Evolutionary conservation across 2,888 invertebrate genomes (phyloP).

Genomic region (Cloeon dipterum): DNA sequence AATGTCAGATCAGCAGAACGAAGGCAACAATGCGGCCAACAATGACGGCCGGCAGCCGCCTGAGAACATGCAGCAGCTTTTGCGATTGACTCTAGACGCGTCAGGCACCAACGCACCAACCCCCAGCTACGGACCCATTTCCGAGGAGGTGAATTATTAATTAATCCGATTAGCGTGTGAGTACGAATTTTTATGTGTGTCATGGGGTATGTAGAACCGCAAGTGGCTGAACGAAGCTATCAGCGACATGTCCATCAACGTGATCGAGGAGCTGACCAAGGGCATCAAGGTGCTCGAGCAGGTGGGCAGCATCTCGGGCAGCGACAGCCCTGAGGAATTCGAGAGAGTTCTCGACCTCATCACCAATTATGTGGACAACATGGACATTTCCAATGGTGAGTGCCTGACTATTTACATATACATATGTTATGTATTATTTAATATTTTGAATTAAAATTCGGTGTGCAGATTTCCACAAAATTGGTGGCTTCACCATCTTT

Average conservation of each 20-base stretch:
- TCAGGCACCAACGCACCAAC: neutral
- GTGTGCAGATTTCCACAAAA: conserved; percentile 56
- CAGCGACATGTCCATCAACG: conserved; percentile 41
- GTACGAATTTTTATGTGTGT: neutral
- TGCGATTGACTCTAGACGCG: too few relatives aligned
- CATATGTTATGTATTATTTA: conserved; percentile 3
- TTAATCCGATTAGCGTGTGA: neutral
- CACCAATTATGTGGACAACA: conserved; percentile 41
- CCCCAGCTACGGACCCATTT: too few relatives aligned
- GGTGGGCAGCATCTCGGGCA: conserved; percentile 21
- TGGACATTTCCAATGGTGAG: conserved; percentile 58
- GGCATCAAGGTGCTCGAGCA: conserved; percentile 32
- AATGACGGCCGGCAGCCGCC: too few relatives aligned
- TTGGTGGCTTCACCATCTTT: conserved; percentile 58
- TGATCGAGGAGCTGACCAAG: conserved; percentile 37
- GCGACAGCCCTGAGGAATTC: conserved; percentile 30
- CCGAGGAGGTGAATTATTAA: too few relatives aligned
- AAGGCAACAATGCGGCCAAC: neutral
- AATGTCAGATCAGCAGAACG: neutral
- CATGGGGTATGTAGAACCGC: conserved; percentile 32
- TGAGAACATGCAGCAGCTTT: too few relatives aligned
- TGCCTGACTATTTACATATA: neutral
- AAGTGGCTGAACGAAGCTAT: conserved; percentile 49
- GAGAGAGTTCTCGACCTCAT: conserved; percentile 41
- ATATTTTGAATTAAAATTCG: too few relatives aligned